Evolutionary conservation across 2,888 invertebrate genomes (phyloP).

Genomic region (Invenusta paracnida): DNA sequence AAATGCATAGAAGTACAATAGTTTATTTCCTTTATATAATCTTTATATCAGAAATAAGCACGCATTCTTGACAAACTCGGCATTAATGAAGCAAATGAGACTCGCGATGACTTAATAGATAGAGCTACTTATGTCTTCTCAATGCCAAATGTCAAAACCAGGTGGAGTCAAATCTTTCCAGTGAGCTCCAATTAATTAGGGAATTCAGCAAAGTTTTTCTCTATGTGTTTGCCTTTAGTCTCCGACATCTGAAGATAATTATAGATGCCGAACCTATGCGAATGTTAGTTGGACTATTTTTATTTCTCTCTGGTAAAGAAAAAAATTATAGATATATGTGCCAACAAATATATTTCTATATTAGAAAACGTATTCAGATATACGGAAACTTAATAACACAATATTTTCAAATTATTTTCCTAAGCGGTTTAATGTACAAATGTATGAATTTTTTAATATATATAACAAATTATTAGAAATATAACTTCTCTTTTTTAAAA

Average conservation of each 20-base stretch:
- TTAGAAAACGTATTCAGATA: too few relatives aligned
- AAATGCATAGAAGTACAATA: too few relatives aligned
- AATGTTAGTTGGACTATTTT: too few relatives aligned
- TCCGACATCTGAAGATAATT: neutral
- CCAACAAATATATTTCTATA: too few relatives aligned
- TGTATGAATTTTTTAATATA: too few relatives aligned
- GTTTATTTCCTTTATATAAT: neutral
- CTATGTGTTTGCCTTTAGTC: neutral
- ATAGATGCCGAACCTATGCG: neutral
- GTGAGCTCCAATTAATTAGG: conserved; percentile 23
- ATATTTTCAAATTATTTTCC: too few relatives aligned
- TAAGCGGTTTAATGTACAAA: too few relatives aligned
- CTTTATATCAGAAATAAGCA: neutral
- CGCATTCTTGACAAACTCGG: neutral
- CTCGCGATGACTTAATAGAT: neutral
- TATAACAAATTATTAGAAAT: too few relatives aligned
- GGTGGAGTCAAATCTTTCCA: neutral
- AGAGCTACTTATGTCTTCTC: neutral
- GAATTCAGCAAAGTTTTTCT: neutral
- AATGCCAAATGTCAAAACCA: neutral
- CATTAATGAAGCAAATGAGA: neutral
- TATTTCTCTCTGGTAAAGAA: too few relatives aligned
- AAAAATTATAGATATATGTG: too few relatives aligned
- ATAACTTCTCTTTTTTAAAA: too few relatives aligned
- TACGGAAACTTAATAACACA: too few relatives aligned